Percentiles rank a stretch among this genome's conserved stretches.
phyloP scores from a whole-genome alignment of 2,113 vertebrate species.

The Rhegmatorhina hoffmannsi region DNA sequence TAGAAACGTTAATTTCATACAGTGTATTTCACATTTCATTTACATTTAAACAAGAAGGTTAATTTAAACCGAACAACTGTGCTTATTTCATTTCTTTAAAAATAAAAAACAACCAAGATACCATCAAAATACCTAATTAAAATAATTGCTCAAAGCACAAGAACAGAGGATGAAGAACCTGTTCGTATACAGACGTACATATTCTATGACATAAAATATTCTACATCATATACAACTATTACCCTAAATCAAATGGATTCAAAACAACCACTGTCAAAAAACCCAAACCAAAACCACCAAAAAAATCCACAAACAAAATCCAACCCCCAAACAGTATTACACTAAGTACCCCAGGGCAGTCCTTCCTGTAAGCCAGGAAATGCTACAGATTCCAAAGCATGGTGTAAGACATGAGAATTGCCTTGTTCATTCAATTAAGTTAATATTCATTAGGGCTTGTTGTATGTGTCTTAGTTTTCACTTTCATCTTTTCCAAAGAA shows the following conservation, averaged over 20 bases:
- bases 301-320: background rate
- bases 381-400: background rate
- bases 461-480: background rate
- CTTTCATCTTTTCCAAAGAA: background rate
- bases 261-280: background rate
- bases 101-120: background rate
- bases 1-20: background rate
- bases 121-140: background rate
- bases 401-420: background rate
- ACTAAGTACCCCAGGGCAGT: background rate
- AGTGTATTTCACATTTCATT: background rate
- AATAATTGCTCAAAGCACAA: background rate
- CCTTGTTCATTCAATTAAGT: background rate
- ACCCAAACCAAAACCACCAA: background rate
- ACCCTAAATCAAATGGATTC: background rate
- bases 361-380: background rate
- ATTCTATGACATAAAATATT: background rate
- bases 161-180: background rate
- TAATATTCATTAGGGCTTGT: background rate
- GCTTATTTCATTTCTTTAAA: background rate
- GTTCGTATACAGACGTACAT: background rate
- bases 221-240: background rate
- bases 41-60: background rate
- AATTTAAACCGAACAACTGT: background rate
- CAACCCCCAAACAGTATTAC: background rate